These are phyloP conservation scores for Cantharis flavilabris DNA, from an alignment of 2,888 invertebrate genomes.

Conservation along the genomic window DNA sequence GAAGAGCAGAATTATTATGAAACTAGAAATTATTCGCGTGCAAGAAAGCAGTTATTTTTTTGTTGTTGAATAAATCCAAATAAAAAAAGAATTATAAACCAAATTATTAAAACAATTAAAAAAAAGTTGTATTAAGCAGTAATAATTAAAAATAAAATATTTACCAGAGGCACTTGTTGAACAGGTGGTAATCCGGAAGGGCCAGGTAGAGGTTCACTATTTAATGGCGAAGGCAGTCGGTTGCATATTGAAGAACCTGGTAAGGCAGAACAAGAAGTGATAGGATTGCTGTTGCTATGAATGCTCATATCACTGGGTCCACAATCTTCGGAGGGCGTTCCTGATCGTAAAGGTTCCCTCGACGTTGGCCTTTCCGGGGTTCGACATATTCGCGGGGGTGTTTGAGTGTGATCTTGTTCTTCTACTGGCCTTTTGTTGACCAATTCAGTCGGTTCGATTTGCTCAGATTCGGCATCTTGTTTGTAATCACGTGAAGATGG, in stretches of 20 bases:
- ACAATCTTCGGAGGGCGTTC: conserved; percentile 48
- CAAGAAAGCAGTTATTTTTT: background rate
- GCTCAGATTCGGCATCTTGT: conserved; percentile 50
- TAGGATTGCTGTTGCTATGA: conserved; percentile 56
- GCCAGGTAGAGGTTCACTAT: conserved; percentile 73
- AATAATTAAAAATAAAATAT: conserved; percentile 36
- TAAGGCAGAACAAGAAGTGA: conserved; percentile 57
- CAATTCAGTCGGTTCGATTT: conserved; percentile 54
- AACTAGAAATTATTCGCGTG: background rate
- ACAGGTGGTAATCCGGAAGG: conserved; percentile 86
- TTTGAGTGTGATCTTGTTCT: conserved; percentile 26
- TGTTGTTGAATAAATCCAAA: background rate
- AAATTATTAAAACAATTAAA: background rate
- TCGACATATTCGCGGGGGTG: conserved; percentile 37
- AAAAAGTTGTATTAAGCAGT: too few relatives aligned
- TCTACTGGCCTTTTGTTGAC: conserved; percentile 44
- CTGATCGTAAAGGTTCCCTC: conserved; percentile 39
- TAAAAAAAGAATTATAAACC: background rate
- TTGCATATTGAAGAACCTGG: conserved; percentile 59
- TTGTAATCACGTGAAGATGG: conserved; percentile 57
- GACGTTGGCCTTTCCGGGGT: conserved; percentile 43
- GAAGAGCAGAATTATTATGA: background rate
- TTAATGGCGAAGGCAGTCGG: conserved; percentile 68
- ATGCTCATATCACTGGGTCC: conserved; percentile 63
- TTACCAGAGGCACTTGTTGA: conserved; percentile 87